Evolutionary conservation across 2,888 invertebrate genomes (phyloP).

Genomic region (Chelonus formosanus): DNA sequence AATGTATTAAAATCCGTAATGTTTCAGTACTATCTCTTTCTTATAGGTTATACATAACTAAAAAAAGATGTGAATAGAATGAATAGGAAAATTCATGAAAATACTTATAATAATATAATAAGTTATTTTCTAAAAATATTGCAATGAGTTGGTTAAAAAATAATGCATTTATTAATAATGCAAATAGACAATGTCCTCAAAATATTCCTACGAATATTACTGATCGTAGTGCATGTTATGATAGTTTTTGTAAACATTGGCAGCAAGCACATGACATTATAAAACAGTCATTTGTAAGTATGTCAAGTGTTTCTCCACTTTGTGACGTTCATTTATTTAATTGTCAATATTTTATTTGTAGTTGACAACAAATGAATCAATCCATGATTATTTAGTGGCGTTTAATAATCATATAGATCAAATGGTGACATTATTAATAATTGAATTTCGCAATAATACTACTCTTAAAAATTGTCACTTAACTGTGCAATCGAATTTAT

Average conservation of each 20-base stretch:
- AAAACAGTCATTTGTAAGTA: slow-evolving; percentile 73
- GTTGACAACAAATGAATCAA: slow-evolving; percentile 66
- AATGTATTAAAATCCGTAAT: too few relatives aligned
- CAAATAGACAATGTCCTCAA: slow-evolving; percentile 71
- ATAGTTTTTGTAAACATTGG: slow-evolving; percentile 94
- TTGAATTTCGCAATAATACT: slow-evolving; percentile 75
- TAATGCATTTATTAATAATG: slow-evolving; percentile 69
- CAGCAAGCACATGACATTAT: slow-evolving; percentile 90
- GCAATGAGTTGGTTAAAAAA: slow-evolving; percentile 78
- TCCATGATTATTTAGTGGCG: slow-evolving; percentile 87
- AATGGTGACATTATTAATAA: slow-evolving; percentile 82
- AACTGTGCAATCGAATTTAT: slow-evolving; percentile 68
- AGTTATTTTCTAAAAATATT: slow-evolving; percentile 19
- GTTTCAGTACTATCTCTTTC: too few relatives aligned
- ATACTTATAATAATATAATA: too few relatives aligned
- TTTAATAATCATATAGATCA: slow-evolving; percentile 93
- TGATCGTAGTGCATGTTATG: slow-evolving; percentile 90
- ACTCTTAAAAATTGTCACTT: slow-evolving; percentile 60
- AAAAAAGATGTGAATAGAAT: too few relatives aligned
- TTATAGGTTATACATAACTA: too few relatives aligned
- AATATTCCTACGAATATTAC: slow-evolving; percentile 76
- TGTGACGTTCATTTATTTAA: not conserved
- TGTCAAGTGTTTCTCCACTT: not conserved
- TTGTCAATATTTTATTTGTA: slow-evolving; percentile 11
- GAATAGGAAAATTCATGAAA: too few relatives aligned